Evolutionary conservation across 2,797 vertebrate genomes (phyloP).

Genomic region (Vipera latastei): DNA sequence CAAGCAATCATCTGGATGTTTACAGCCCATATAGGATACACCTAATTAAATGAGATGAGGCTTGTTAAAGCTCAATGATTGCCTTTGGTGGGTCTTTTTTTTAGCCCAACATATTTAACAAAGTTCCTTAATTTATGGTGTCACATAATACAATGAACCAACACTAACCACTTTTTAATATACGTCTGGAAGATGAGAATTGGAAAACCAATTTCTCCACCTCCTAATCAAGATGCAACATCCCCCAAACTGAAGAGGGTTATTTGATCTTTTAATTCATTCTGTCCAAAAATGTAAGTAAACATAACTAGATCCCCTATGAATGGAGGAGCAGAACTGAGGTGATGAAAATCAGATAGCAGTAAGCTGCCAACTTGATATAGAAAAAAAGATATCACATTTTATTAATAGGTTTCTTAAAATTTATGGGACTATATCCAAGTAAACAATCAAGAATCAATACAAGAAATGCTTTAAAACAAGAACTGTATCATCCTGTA

Average conservation of each 20-base stretch:
- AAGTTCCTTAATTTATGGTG: neutral
- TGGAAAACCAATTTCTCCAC: neutral
- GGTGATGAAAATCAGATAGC: neutral
- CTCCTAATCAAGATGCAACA: neutral
- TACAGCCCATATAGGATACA: neutral
- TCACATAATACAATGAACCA: neutral
- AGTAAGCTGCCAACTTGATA: neutral
- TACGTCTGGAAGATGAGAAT: neutral
- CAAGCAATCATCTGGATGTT: neutral
- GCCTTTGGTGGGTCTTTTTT: neutral
- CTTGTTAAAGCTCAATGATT: neutral
- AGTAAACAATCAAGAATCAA: slow-evolving; percentile 15
- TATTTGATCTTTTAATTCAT: neutral
- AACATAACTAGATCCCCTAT: neutral
- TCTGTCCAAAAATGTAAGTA: neutral
- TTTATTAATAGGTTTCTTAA: slow-evolving; percentile 31
- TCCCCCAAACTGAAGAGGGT: neutral
- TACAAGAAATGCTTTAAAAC: slow-evolving; percentile 9
- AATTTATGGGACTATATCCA: slow-evolving; percentile 9
- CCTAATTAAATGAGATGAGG: neutral
- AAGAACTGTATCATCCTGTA: neutral
- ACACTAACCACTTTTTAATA: neutral
- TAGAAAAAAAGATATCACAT: neutral
- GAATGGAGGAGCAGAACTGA: neutral
- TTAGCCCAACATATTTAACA: neutral